Evolutionary conservation across 2,888 invertebrate genomes (phyloP), one percentile per base, ranked within the genome.

Genomic region (Brachylomia viminalis): DNA sequence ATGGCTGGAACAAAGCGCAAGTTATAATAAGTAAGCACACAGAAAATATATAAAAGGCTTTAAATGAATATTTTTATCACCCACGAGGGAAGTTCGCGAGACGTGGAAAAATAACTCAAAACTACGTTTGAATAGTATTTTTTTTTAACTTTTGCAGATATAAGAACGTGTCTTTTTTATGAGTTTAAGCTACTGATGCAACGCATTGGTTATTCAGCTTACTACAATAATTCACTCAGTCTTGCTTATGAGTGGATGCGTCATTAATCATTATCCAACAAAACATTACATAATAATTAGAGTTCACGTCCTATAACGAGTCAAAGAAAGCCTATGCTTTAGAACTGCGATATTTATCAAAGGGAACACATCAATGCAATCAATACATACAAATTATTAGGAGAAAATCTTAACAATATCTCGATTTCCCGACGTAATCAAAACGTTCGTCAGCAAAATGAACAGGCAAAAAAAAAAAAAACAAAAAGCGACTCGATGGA

Each of bases 1-100:
- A 69, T 77, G 33, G 71, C 75, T 76, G 87, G 78, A 81, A 87
- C 85, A 85, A 81, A 77, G 86, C 86, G 45, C 72, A 49, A 71
- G 75, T 80, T 80, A 84, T 82, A 85, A 86, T 84, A 84, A 84
- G 84, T 85, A 82, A 82, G 85, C 70, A 58, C 76, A 84, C 86
- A 78, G 86, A 86, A 79, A 83, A 83, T 86, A 83, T 83, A 83
- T 86, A 79, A 83, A 86, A 83, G 73, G 23, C 79, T 83, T 86
- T 86, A 86, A 83, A 83, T 83, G 61, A 83, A 83, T 86, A 86
- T 86, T 83, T 83, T 83, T 83, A 83, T 79, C 79, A 83, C 86
- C 79, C 73, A 72, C 83, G 61, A 69, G 71, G 59, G 79, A 78
- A 83, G 59, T 4, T 4, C 38, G 38, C 38, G n/a, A 2, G 65